A percentile compares a stretch with the other conserved stretches of the same genome.
Conservation (phyloP, 2,888 invertebrate species). For the Plebejus melissa region DNA sequence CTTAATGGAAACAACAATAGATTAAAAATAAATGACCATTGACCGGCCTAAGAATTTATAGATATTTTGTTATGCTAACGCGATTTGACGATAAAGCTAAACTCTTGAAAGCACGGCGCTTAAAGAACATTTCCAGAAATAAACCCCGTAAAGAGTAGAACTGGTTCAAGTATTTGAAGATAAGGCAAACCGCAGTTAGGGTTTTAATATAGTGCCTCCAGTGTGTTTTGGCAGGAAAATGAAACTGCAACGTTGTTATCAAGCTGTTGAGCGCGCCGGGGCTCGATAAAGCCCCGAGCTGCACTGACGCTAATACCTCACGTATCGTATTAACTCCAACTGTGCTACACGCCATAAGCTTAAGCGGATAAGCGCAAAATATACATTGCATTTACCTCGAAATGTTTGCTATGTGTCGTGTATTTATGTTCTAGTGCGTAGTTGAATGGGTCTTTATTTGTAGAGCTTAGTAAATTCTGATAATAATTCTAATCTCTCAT, state of each 20-base stretch:
- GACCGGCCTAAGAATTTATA: too few relatives aligned
- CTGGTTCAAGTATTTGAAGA: neutral
- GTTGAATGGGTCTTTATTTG: too few relatives aligned
- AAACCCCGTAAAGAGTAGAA: neutral
- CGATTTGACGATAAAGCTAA: too few relatives aligned
- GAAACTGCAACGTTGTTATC: constrained; percentile 27
- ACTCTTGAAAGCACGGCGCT: too few relatives aligned
- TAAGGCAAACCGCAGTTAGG: neutral
- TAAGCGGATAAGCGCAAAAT: neutral
- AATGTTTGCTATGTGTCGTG: neutral
- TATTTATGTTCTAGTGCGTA: too few relatives aligned
- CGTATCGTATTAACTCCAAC: constrained; percentile 33
- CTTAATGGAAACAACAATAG: too few relatives aligned
- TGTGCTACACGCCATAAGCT: constrained; percentile 24
- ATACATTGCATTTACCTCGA: neutral
- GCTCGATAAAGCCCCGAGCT: constrained; percentile 29
- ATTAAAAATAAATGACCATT: too few relatives aligned
- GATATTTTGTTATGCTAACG: too few relatives aligned
- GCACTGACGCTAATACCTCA: constrained; percentile 35
- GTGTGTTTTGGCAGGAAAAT: constrained; percentile 21
- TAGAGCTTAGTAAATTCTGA: too few relatives aligned
- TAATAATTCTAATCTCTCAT: too few relatives aligned
- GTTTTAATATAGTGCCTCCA: neutral
- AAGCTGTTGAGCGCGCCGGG: constrained; percentile 20
- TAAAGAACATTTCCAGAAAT: neutral